Conservation (phyloP, 35 echinoderm and acorn worm species). For the Patiria miniata region DNA sequence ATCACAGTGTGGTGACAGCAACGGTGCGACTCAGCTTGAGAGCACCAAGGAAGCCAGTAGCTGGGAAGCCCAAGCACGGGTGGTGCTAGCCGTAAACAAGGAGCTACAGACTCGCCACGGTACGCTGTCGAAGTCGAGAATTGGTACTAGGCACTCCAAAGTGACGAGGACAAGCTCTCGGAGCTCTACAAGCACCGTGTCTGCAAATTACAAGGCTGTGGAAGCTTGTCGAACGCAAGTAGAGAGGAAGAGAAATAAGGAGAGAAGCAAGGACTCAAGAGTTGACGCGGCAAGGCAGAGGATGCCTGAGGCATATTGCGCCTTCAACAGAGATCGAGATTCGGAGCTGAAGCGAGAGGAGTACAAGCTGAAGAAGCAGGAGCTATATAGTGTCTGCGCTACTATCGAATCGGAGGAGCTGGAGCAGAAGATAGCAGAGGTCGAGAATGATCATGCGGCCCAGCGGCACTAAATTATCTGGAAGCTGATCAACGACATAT, state of each 20-base stretch:
- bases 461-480: too few species aligned
- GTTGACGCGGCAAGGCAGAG: too few species aligned
- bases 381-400: background rate
- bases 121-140: too few species aligned
- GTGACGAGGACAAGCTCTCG: too few species aligned
- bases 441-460: background rate
- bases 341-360: background rate
- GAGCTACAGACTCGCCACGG: too few species aligned
- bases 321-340: background rate
- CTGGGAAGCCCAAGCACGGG: too few species aligned
- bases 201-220: background rate
- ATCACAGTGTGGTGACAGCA: too few species aligned
- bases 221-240: background rate
- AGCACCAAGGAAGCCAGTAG: too few species aligned
- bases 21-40: too few species aligned
- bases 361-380: background rate
- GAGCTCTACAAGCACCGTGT: background rate
- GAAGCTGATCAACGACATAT: slow-evolving; percentile 5
- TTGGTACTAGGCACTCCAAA: too few species aligned
- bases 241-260: background rate
- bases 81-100: too few species aligned
- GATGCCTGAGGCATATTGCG: background rate
- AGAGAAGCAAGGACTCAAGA: background rate
- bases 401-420: background rate
- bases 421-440: background rate